These are phyloP conservation scores for Lycaon pictus DNA, from an alignment of 2,113 vertebrate genomes.

Conservation along the genomic window DNA sequence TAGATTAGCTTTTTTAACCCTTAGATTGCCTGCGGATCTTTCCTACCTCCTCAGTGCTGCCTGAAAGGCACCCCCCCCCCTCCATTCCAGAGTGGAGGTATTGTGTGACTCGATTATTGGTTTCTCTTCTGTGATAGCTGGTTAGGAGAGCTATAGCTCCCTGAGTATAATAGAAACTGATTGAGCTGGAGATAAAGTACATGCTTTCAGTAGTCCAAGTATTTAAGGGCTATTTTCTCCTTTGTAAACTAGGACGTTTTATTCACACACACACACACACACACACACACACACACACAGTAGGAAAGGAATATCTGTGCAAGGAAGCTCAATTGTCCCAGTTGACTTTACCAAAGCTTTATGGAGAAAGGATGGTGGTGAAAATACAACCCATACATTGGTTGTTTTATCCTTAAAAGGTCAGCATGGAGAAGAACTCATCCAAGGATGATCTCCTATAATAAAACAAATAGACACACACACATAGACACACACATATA, in stretches of 20 bases:
- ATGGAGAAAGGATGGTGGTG: neutral
- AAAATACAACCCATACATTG: neutral
- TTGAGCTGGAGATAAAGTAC: neutral
- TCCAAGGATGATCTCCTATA: neutral
- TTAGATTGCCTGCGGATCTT: neutral
- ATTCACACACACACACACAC: no score
- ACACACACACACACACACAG: no score
- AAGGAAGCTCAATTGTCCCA: neutral
- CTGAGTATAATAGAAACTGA: neutral
- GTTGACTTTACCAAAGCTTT: neutral
- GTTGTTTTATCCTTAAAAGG: neutral
- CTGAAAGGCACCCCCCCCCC: neutral
- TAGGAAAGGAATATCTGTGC: neutral
- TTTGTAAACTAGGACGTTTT: neutral
- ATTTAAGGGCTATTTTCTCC: neutral
- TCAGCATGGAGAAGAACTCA: neutral
- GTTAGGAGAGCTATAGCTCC: neutral
- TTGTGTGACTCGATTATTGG: neutral
- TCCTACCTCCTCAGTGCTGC: neutral
- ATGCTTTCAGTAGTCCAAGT: neutral
- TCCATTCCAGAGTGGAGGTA: neutral
- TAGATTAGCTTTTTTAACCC: neutral
- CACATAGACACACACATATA: neutral
- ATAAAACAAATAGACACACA: neutral
- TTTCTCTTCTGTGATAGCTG: neutral